Evolutionary conservation across 1,140 invertebrate species (phyloP), one percentile per base, ranked within the genome.

Genomic region (Teleopsis dalmanni): DNA sequence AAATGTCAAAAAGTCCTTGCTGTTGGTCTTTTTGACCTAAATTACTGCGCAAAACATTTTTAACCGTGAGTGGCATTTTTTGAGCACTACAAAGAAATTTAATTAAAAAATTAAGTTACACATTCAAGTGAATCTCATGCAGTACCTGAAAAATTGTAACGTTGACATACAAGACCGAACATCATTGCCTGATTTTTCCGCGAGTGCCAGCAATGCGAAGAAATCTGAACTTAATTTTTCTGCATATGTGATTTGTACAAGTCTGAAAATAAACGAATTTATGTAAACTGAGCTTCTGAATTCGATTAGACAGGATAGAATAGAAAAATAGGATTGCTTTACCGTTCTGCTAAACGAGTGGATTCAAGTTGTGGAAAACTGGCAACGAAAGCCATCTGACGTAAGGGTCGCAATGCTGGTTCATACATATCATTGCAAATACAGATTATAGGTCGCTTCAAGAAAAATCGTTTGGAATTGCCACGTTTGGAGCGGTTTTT

Each of bases 341-440:
- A 65, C 57, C 85, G 71, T 53, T 84, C 78, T 1, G 80, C 80
- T 48, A 89, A 68, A 53, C 81, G 78, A 7, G 61, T 60, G 47
- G 76, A 75, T 29, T 76, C 65, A 21, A 84, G 84, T 10, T 79
- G 78, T 14, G 84, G 84, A 68, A 89, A 87, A 54, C 78, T 81
- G 14, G 94, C 72, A 14, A 91, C 75, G 48, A 91, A 79, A 2
- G 88, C 81, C 22, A 81, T 75, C 58, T 87, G 84, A 47, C 87
- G 73, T 10, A 83, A 54, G 1, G 76, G 82, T 62, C 91, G 78
- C 44, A 98, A 74, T 0, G 93, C 82, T 27, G 91, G 85, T 13
- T 84, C 84, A 69, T 95, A 96, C 57, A 87, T 75, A 64, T 98
- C 93, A 73, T 98, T 98, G 63, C 95, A 98, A 57, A 98, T 97